These are phyloP conservation scores for Trachemys scripta DNA, from an alignment of 2,113 vertebrate genomes.

Conservation along the genomic window DNA sequence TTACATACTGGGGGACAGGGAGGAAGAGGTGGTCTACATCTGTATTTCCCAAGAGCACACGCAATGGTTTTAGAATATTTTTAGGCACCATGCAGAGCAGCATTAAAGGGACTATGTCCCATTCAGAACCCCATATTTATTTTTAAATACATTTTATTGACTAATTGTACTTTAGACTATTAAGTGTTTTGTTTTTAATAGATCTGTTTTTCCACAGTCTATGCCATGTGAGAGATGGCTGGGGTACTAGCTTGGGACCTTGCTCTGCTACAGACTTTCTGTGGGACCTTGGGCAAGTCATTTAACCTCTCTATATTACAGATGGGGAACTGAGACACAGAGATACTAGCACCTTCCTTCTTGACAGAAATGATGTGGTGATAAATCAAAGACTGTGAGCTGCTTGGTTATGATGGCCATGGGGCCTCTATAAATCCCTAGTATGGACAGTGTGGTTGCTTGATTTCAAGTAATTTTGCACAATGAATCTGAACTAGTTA, in stretches of 20 bases:
- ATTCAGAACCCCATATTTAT: background rate
- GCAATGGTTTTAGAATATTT: background rate
- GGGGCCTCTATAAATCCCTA: background rate
- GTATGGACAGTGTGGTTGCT: background rate
- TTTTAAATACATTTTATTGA: background rate
- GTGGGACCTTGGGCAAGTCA: background rate
- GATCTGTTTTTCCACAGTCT: background rate
- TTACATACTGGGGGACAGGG: background rate
- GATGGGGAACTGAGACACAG: too few species aligned
- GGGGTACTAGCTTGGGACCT: background rate
- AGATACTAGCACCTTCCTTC: background rate
- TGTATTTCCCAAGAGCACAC: background rate
- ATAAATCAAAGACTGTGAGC: background rate
- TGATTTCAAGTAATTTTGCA: background rate
- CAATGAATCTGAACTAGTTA: background rate
- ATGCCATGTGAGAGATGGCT: background rate
- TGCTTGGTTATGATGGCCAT: background rate
- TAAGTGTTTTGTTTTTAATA: background rate
- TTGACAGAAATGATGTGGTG: background rate
- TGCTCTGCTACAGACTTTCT: background rate
- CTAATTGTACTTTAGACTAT: background rate
- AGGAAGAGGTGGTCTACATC: rapidly evolving
- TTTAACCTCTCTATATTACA: background rate
- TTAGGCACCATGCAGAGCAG: background rate
- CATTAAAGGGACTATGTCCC: background rate